phyloP scores from a whole-genome alignment of 2,888 invertebrate species.

The Piscicola geometra region DNA sequence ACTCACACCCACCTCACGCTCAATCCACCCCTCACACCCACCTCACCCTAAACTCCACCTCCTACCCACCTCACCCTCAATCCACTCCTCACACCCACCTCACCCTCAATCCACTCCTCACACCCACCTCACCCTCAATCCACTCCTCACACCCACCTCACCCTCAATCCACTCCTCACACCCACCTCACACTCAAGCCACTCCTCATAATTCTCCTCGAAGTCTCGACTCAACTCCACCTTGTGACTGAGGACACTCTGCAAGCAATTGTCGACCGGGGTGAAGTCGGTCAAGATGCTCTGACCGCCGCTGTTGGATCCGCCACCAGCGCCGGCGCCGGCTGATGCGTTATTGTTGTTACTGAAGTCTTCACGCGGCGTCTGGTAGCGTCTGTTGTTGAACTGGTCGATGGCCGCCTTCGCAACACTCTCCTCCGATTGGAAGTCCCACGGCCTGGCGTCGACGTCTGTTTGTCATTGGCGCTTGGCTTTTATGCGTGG shows the following conservation, averaged over 20 bases:
- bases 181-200: slow-evolving; percentile 93
- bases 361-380: neutral
- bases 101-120: too few species aligned
- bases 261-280: slow-evolving; percentile 73
- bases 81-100: too few species aligned
- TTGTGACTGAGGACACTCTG: slow-evolving; percentile 73
- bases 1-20: too few species aligned
- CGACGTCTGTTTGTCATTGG: slow-evolving; percentile 82
- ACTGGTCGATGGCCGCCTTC: slow-evolving; percentile 86
- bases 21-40: too few species aligned
- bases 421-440: slow-evolving; percentile 93
- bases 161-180: neutral
- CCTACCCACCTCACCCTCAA: too few species aligned
- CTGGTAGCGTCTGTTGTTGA: slow-evolving; percentile 84
- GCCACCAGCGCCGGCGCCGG: slow-evolving; percentile 67
- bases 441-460: slow-evolving; percentile 93
- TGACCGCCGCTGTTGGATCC: slow-evolving; percentile 69
- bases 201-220: slow-evolving; percentile 67
- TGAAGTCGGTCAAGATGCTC: slow-evolving; percentile 60
- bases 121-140: too few species aligned
- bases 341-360: slow-evolving; percentile 54
- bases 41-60: too few species aligned
- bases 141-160: neutral
- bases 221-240: slow-evolving; percentile 79
- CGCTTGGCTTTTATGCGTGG: too few species aligned